These are phyloP conservation scores for Platerodrilus igneus DNA, from an alignment of 2,888 invertebrate species.

Conservation along the genomic window DNA sequence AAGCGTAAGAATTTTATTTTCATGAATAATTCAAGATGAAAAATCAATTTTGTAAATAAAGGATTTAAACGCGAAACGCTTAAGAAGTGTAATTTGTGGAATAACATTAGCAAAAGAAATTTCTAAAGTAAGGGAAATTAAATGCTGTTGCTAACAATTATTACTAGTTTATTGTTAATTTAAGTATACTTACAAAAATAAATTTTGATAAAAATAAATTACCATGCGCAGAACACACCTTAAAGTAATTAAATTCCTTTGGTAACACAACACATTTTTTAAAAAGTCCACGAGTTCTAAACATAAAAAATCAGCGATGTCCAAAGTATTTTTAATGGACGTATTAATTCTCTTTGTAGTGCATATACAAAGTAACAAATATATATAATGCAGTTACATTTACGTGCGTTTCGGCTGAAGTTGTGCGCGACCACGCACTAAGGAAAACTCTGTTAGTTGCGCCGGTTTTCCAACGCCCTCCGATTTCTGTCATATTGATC, in stretches of 20 bases:
- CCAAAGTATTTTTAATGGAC: no score
- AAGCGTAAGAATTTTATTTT: constrained; percentile 16
- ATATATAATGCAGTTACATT: no score
- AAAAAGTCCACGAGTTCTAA: constrained; percentile 18
- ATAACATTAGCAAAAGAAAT: no score
- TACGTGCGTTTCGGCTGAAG: constrained; percentile 24
- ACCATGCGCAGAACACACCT: constrained; percentile 41
- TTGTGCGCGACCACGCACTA: constrained; percentile 26
- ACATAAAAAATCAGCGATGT: constrained; percentile 18
- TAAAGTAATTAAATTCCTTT: constrained; percentile 38
- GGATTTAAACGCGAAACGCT: no score
- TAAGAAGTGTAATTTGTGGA: no score
- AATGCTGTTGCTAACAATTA: background rate
- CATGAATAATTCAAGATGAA: constrained; percentile 21
- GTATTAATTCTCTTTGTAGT: no score
- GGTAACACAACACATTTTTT: constrained; percentile 25
- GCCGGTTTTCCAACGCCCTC: constrained; percentile 32
- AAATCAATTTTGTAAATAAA: constrained; percentile 19
- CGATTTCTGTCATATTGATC: constrained; percentile 44
- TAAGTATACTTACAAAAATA: constrained; percentile 22
- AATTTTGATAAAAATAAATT: constrained; percentile 28
- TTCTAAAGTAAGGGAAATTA: background rate
- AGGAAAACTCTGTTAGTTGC: constrained; percentile 29
- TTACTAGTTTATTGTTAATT: background rate
- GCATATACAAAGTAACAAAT: no score